Evolutionary conservation across 2,888 invertebrate species (phyloP).

Genomic region (Mycalesis mineus): DNA sequence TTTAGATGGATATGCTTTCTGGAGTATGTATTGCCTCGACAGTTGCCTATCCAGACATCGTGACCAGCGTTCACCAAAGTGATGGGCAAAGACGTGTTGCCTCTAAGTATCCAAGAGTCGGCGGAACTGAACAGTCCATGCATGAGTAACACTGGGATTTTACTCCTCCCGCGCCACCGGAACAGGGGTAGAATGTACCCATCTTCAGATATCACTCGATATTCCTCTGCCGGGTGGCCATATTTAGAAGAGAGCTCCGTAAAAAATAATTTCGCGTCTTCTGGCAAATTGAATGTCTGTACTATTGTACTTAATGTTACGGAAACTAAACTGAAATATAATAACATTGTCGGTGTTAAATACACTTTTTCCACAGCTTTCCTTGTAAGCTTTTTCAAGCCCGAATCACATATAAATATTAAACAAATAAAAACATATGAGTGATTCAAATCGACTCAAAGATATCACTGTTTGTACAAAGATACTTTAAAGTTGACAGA

Average conservation of each 20-base stretch:
- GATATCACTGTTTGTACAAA: too few relatives aligned
- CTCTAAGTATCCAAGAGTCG: slow-evolving; percentile 43
- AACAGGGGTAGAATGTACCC: slow-evolving; percentile 55
- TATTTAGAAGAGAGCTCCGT: slow-evolving; percentile 53
- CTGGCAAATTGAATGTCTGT: slow-evolving; percentile 22
- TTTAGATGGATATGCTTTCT: slow-evolving; percentile 64
- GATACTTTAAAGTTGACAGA: too few relatives aligned
- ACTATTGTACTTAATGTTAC: neutral
- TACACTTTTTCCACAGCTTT: neutral
- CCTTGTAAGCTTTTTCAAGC: neutral
- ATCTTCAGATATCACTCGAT: slow-evolving; percentile 51
- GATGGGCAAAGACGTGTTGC: slow-evolving; percentile 40
- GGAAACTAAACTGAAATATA: neutral
- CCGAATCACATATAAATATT: neutral
- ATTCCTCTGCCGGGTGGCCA: slow-evolving; percentile 38
- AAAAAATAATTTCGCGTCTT: slow-evolving; percentile 47
- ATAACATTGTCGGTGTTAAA: neutral
- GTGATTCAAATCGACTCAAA: too few relatives aligned
- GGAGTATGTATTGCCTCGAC: slow-evolving; percentile 80
- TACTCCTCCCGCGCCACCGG: slow-evolving; percentile 48
- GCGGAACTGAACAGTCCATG: slow-evolving; percentile 46
- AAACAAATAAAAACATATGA: too few relatives aligned
- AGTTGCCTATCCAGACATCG: slow-evolving; percentile 61
- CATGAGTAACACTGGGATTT: slow-evolving; percentile 40
- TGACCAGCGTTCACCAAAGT: slow-evolving; percentile 66